phyloP scores from a whole-genome alignment of 2,113 vertebrate species.

The Actenoides hombroni region DNA sequence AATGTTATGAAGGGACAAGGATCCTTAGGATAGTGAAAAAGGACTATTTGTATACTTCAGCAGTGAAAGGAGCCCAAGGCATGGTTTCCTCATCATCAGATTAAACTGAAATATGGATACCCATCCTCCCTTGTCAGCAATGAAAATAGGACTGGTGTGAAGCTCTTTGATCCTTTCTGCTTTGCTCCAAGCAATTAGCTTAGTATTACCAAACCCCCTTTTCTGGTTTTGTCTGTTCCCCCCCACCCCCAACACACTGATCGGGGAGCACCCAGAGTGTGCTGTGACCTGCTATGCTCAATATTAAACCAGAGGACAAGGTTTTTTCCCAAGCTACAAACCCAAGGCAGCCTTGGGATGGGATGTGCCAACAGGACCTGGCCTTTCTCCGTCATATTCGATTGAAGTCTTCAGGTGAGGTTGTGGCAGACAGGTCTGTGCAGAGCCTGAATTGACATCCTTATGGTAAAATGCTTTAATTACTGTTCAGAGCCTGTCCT shows the following conservation, averaged over 20 bases:
- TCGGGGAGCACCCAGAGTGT: background rate
- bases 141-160: background rate
- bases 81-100: background rate
- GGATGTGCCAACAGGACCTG: background rate
- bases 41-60: background rate
- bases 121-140: background rate
- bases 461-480: background rate
- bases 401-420: background rate
- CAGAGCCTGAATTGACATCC: background rate
- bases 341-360: background rate
- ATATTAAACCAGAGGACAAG: fast-evolving
- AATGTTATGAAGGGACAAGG: background rate
- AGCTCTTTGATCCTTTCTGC: background rate
- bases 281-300: fast-evolving
- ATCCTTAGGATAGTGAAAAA: background rate
- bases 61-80: background rate
- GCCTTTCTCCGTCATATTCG: background rate
- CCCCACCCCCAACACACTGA: background rate
- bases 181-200: background rate
- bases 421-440: background rate
- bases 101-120: background rate
- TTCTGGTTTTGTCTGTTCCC: background rate
- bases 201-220: fast-evolving
- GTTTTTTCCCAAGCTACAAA: background rate
- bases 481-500: background rate